Evolutionary conservation across 2,113 vertebrate species (phyloP), one percentile per base, ranked within the genome.

Genomic region (Oenanthe melanoleuca): DNA sequence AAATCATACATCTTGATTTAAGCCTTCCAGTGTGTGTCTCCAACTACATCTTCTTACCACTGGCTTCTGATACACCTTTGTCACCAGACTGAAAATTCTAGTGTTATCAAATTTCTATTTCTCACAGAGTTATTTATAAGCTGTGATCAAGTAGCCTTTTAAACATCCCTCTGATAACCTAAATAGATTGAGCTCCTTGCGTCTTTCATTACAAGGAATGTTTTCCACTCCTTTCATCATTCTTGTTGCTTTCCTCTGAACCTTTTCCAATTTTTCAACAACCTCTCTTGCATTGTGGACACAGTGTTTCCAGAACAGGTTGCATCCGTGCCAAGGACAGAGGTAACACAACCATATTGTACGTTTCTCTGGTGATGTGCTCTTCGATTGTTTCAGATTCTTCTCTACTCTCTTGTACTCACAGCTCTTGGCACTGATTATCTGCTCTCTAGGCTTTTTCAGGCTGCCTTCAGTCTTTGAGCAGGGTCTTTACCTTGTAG

Each of bases 151-250:
- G 69, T 86, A 90, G 57, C 88, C 56, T 88, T 89, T 94, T 84
- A 96, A 96, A 78, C 0, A 1, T 93, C 57, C 57, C 82, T 80
- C 86, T 96, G 90, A 95, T 93, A 95, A 83, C 88, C 79, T 88
- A 83, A 93, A 86, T 86, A 94, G 60, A 60, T 74, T 47, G 72
- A 86, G 49, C 82, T 92, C 56, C 75, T 93, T 71, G 38, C 57
- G 1, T 74, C 89, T 96, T 92, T 95, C 85, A 89, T 80, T 97
- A 88, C 53, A 88, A 78, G 47, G 60, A 78, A 92, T 60, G 44
- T 81, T 96, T 96, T 96, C 88, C 77, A 90, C 50, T 57, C 75
- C 72, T 93, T 96, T 96, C 79, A 82, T 92, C 91, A 73, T 94
- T 88, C 87, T 71, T 20, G 3, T 79, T 93, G 44, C 34, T 93